These are phyloP conservation scores for Corythornis madagascariensis DNA, from an alignment of 2,113 vertebrate genomes.

Conservation along the genomic window DNA sequence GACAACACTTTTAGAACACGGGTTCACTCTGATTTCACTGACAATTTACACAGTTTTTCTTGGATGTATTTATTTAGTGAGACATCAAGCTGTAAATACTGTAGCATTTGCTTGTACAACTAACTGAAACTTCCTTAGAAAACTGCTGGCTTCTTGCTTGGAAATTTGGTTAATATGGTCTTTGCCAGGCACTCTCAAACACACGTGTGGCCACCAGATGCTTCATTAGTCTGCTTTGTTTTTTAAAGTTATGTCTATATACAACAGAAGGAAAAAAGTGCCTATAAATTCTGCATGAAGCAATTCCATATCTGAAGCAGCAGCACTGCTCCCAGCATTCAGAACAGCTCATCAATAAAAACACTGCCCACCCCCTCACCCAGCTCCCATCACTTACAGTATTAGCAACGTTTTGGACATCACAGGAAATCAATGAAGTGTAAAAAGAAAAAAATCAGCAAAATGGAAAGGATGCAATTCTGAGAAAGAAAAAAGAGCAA, in stretches of 20 bases:
- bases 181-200: background rate
- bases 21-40: background rate
- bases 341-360: conserved; percentile 6
- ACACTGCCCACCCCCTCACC: background rate
- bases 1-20: background rate
- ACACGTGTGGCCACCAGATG: background rate
- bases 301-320: background rate
- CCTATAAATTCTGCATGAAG: background rate
- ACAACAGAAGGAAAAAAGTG: background rate
- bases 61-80: background rate
- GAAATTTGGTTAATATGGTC: background rate
- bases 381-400: background rate
- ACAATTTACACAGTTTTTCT: background rate
- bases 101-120: background rate
- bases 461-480: background rate
- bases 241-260: background rate
- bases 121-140: background rate
- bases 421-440: background rate
- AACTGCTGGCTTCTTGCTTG: background rate
- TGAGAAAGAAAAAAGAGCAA: background rate
- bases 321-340: background rate
- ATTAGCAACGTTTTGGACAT: background rate
- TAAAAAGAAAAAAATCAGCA: background rate
- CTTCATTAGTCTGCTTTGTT: background rate
- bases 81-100: background rate